phyloP scores from a whole-genome alignment of 1,140 invertebrate genomes.

The Gryon sp. region DNA sequence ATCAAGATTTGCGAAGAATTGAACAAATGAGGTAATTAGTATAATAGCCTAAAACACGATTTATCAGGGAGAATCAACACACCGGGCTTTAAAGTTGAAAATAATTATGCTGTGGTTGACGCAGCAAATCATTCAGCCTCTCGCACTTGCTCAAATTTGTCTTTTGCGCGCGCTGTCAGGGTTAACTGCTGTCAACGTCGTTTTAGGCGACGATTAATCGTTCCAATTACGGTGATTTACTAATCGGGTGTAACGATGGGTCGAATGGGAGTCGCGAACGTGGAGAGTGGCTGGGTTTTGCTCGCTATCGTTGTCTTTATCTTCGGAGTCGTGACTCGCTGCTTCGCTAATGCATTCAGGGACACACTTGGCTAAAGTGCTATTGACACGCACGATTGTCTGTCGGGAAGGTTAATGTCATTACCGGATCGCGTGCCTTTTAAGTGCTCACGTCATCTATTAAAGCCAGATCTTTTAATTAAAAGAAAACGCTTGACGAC shows the following conservation, averaged over 20 bases:
- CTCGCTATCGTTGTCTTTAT: slow-evolving; percentile 44
- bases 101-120: slow-evolving; percentile 13
- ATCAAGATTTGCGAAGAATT: neutral
- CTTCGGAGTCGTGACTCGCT: slow-evolving; percentile 47
- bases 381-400: slow-evolving; percentile 65
- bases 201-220: slow-evolving; percentile 45
- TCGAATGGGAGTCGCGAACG: slow-evolving; percentile 7
- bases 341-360: slow-evolving; percentile 54
- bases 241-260: slow-evolving; percentile 38
- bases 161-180: neutral
- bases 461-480: slow-evolving; percentile 59
- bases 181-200: slow-evolving; percentile 14
- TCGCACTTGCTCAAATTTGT: slow-evolving; percentile 29
- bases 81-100: neutral
- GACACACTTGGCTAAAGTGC: slow-evolving; percentile 49
- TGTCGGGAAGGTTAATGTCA: slow-evolving; percentile 60
- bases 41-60: slow-evolving; percentile 2
- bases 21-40: neutral
- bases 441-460: slow-evolving; percentile 57
- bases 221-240: slow-evolving; percentile 48
- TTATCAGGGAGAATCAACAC: slow-evolving; percentile 10
- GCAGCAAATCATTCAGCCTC: slow-evolving; percentile 8
- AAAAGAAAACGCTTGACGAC: slow-evolving; percentile 44
- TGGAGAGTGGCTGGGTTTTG: slow-evolving; percentile 7
- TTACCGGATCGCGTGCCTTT: slow-evolving; percentile 59